Evolutionary conservation across 2,888 invertebrate species (phyloP).

Genomic region (Drosophila subquinaria): DNA sequence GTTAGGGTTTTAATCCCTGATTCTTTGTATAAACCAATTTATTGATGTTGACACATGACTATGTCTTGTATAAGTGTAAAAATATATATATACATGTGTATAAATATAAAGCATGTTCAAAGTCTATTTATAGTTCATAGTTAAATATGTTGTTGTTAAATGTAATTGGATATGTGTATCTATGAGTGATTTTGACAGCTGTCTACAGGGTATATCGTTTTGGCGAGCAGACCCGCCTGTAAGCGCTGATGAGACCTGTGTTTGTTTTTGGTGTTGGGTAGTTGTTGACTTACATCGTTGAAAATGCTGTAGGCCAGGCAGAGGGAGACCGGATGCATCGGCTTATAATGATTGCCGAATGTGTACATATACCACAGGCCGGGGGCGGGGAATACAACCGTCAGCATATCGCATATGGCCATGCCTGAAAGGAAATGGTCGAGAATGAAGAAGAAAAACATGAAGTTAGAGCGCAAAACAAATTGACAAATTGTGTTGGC

Average conservation of each 20-base stretch:
- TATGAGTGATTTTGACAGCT: neutral
- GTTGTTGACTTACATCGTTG: conserved; percentile 89
- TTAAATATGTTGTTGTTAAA: too few relatives aligned
- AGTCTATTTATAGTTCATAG: too few relatives aligned
- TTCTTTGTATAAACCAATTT: too few relatives aligned
- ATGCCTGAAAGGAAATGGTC: conserved; percentile 87
- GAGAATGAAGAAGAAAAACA: conserved; percentile 1
- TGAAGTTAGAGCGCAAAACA: conserved; percentile 13
- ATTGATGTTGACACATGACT: too few relatives aligned
- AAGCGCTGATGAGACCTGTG: conserved; percentile 12
- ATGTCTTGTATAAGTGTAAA: too few relatives aligned
- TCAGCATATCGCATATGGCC: conserved; percentile 98
- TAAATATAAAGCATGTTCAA: too few relatives aligned
- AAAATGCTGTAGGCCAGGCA: conserved; percentile 93
- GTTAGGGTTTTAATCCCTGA: too few relatives aligned
- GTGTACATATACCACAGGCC: conserved; percentile 97
- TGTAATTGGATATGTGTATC: neutral
- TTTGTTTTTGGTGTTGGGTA: conserved; percentile 2
- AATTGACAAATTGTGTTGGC: conserved; percentile 53
- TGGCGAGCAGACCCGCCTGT: neutral
- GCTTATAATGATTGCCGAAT: conserved; percentile 94
- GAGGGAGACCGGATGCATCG: conserved; percentile 90
- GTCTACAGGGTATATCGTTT: neutral
- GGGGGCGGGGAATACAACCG: conserved; percentile 95
- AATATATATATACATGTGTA: too few relatives aligned